Base-by-base conservation (phyloP, 2,888 invertebrate species). In the Molanna angustata region DNA sequence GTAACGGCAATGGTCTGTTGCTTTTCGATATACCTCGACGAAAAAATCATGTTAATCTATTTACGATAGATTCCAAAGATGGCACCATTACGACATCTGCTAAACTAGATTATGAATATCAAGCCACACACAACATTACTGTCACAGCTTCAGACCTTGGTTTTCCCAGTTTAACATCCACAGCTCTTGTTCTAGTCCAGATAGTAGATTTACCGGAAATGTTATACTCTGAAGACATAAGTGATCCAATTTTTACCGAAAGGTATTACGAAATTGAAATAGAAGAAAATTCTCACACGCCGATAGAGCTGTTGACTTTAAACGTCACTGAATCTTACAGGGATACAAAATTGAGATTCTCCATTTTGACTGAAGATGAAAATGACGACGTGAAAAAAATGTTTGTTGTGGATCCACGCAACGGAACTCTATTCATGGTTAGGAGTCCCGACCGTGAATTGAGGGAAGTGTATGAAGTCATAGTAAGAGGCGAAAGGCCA, bases 1-100 rank as follows among this genome's bases (percentile, higher is more conserved):
- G 89, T 1, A 91, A 92, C 64, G 92, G 92, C n/a, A 93, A 93
- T 64, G 92, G 92, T 0, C 70, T 91, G 37, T 83, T 93, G 2
- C 70, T 92, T 0, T 93, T 87, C 61, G 87, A 88, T 61, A 74
- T 92, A 39, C 81, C 84, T 0, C 83, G 86, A 55, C 78, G 78
- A 57, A 84, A 80, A 57, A 78, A 82, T 63, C 76, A 80, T 32
- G 71, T 80, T 0, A 80, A 79, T 63, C 68, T 86, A 37, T 92
- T 93, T 65, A 77, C 85, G 16, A 88, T 94, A 45, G 92, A 94
- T 66, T 90, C 90, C 0, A 87, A 91, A 63, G 90, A 92, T 64
- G 93, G 93, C 7, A 78, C 86, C 1, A 80, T 94, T 0, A 86
- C 87, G 4, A 90, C 90, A 0, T 81, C 85, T 1, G 82, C 84